A percentile compares a stretch with the other conserved stretches of the same genome.
phyloP scores from a whole-genome alignment of 2,888 invertebrate genomes.

The Cyclophora punctaria region DNA sequence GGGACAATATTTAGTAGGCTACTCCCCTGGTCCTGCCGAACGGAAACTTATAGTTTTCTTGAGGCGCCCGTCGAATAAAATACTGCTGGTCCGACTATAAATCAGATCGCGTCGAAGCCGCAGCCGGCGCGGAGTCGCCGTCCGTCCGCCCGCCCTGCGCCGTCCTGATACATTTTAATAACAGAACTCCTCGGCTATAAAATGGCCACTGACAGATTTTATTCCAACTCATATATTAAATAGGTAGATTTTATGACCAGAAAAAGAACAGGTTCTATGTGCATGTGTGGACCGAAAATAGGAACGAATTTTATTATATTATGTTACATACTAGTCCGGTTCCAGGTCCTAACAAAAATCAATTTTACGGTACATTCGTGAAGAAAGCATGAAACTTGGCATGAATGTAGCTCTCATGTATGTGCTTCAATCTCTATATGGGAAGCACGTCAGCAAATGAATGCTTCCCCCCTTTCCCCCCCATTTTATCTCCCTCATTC shows the following conservation, averaged over 20 bases:
- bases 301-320: too few species aligned
- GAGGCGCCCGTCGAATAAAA: slow-evolving; percentile 74
- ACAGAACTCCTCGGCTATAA: slow-evolving; percentile 53
- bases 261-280: too few species aligned
- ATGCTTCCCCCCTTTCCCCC: too few species aligned
- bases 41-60: slow-evolving; percentile 75
- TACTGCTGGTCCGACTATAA: slow-evolving; percentile 70
- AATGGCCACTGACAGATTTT: slow-evolving; percentile 71
- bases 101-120: slow-evolving; percentile 64
- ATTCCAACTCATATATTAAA: slow-evolving; percentile 66
- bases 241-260: slow-evolving; percentile 54
- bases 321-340: too few species aligned
- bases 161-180: slow-evolving; percentile 70
- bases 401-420: too few species aligned
- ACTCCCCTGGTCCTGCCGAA: slow-evolving; percentile 69
- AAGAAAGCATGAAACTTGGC: too few species aligned
- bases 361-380: too few species aligned
- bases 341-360: too few species aligned
- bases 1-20: slow-evolving; percentile 73
- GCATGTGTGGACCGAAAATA: too few species aligned
- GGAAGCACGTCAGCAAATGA: too few species aligned
- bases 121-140: slow-evolving; percentile 62
- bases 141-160: slow-evolving; percentile 14
- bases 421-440: too few species aligned
- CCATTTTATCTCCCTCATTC: too few species aligned